Evolutionary conservation across 2,888 invertebrate species (phyloP), one percentile per base, ranked within the genome.

Genomic region (Adineta ricciae): DNA sequence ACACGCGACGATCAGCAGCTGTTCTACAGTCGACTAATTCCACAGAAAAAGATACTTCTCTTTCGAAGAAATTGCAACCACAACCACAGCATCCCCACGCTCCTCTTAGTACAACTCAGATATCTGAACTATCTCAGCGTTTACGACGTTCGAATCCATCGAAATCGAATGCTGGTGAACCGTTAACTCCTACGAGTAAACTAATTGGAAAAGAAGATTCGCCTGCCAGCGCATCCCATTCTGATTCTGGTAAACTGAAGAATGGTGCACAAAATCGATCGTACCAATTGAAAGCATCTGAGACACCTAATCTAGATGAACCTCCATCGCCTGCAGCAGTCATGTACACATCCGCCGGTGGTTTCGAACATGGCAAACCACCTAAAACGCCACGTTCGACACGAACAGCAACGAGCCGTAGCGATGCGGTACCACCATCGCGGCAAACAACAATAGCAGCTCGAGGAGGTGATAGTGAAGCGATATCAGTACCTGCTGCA

Each of bases 391-490:
- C 78, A 78, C 78, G 78, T 41, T 41, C 78, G n/a, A 19, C 1
- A 9, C 38, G 78, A n/a, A n/a, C 41, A 21, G 32, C 7, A 24
- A 72, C 32, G 4, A 78, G 78, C n/a, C 78, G 78, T n/a, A 78
- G 78, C 41, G 78, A 78, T 78, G 24, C 19, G 9, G 11, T 41
- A 0, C 11, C 24, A 41, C 21, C 3, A 41, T 2, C 11, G 14
- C 24, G 41, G 11, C 27, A 64, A 78, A 24, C 41, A 78, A 24
- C 41, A 41, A 78, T 7, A 5, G 32, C 14, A 8, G 19, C 64
- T n/a, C 41, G 78, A 9, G n/a, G n/a, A 19, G 78, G 78, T 24
- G 85, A 85, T 49, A 85, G 85, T 49, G 85, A 85, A 83, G 85
- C 85, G 0, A 83, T 73, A n/a, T 85, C 85, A 14, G 16, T 84